Conservation (phyloP, 1,140 invertebrate species). For the Musca domestica region DNA sequence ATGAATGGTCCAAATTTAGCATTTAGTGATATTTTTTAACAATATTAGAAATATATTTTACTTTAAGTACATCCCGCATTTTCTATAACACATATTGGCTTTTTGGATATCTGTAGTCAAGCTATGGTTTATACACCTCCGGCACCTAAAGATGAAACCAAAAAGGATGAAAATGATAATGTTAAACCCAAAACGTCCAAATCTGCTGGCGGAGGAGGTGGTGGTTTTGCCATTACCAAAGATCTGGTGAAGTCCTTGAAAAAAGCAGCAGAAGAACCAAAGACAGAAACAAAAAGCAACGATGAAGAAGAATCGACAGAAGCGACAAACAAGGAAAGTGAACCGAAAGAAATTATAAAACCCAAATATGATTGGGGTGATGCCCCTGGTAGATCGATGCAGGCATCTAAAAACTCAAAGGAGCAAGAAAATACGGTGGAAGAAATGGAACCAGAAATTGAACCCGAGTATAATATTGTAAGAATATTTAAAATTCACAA, state of each 20-base stretch:
- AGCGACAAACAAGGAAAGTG: not conserved
- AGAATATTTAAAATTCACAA: slow-evolving; percentile 13
- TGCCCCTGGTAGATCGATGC: slow-evolving; percentile 38
- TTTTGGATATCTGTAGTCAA: slow-evolving; percentile 26
- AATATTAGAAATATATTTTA: not conserved
- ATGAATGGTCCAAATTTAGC: too few relatives aligned
- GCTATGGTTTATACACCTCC: slow-evolving; percentile 44
- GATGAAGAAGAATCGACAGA: not conserved
- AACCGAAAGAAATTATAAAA: not conserved
- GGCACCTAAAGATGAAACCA: slow-evolving; percentile 23
- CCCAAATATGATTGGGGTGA: slow-evolving; percentile 46
- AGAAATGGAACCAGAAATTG: slow-evolving; percentile 21
- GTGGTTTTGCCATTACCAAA: slow-evolving; percentile 44
- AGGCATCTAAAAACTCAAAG: slow-evolving; percentile 24
- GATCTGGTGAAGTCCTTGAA: slow-evolving; percentile 44
- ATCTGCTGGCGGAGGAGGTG: slow-evolving; percentile 30
- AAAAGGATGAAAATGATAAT: slow-evolving; percentile 15
- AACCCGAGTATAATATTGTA: slow-evolving; percentile 33
- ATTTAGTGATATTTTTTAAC: too few relatives aligned
- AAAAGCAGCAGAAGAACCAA: slow-evolving; percentile 27
- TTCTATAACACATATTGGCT: not conserved
- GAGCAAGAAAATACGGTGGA: slow-evolving; percentile 27
- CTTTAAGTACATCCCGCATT: not conserved
- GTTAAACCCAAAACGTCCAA: slow-evolving; percentile 3
- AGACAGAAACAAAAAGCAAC: not conserved